phyloP scores from a whole-genome alignment of 1,140 invertebrate genomes.

The Bombus balteatus region DNA sequence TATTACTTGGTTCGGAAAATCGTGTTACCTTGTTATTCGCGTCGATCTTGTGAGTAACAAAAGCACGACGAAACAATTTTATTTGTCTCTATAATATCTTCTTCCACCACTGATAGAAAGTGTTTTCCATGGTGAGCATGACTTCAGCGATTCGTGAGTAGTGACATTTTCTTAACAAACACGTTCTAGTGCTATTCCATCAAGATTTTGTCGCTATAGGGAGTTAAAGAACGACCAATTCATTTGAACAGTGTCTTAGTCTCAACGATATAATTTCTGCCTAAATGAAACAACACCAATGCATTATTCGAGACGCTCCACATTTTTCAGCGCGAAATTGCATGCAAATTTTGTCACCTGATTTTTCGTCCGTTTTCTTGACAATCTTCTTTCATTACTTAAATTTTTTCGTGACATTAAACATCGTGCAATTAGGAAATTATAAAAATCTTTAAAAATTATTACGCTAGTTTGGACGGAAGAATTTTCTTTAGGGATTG shows the following conservation, averaged over 20 bases:
- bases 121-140: not conserved
- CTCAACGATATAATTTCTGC: not conserved
- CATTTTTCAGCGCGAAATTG: not conserved
- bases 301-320: not conserved
- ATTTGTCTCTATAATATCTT: not conserved
- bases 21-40: constrained; percentile 1
- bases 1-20: not conserved
- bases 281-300: not conserved
- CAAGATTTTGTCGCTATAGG: not conserved
- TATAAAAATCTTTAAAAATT: not conserved
- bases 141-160: constrained; percentile 14
- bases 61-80: not conserved
- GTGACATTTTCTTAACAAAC: constrained; percentile 19
- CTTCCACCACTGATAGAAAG: not conserved
- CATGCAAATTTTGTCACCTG: too few relatives aligned
- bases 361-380: not conserved
- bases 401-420: not conserved
- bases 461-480: not conserved
- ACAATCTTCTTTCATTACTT: not conserved
- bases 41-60: not conserved
- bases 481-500: not conserved
- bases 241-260: not conserved
- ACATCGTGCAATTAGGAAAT: not conserved
- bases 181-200: not conserved
- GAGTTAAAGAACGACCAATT: not conserved